These are phyloP conservation scores for Fragum whitleyi DNA, from an alignment of 2,888 invertebrate species.

Conservation along the genomic window DNA sequence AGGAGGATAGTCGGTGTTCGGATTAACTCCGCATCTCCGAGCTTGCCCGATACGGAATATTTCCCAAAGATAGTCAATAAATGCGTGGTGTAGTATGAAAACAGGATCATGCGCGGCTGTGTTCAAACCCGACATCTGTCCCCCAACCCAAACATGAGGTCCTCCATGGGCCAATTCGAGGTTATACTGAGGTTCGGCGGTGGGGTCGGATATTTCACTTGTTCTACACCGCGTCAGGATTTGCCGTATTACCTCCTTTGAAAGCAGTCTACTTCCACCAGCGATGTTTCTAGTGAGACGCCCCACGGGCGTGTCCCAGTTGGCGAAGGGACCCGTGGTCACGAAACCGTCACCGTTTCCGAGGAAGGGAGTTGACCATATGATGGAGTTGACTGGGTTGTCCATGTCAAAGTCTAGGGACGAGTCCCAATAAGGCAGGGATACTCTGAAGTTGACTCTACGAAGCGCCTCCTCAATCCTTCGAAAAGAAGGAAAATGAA, in stretches of 20 bases:
- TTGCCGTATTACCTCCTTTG: slow-evolving; percentile 51
- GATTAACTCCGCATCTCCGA: slow-evolving; percentile 59
- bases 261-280: slow-evolving; percentile 67
- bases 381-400: slow-evolving; percentile 65
- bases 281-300: slow-evolving; percentile 72
- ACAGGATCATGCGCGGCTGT: slow-evolving; percentile 77
- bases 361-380: slow-evolving; percentile 73
- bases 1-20: slow-evolving; percentile 63
- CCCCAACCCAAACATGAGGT: slow-evolving; percentile 77
- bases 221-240: slow-evolving; percentile 65
- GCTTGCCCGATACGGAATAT: slow-evolving; percentile 70
- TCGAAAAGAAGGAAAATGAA: slow-evolving; percentile 19
- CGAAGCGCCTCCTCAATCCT: slow-evolving; percentile 76
- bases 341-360: slow-evolving; percentile 76
- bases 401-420: slow-evolving; percentile 70
- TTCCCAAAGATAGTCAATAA: slow-evolving; percentile 78
- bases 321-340: slow-evolving; percentile 74
- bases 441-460: slow-evolving; percentile 67
- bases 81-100: slow-evolving; percentile 77
- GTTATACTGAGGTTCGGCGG: slow-evolving; percentile 54
- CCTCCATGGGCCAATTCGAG: slow-evolving; percentile 70
- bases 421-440: slow-evolving; percentile 78
- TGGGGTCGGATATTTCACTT: slow-evolving; percentile 59
- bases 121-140: slow-evolving; percentile 72
- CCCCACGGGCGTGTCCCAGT: slow-evolving; percentile 71